These are phyloP conservation scores for Galerucella pusilla DNA, from an alignment of 2,888 invertebrate species.

Conservation along the genomic window DNA sequence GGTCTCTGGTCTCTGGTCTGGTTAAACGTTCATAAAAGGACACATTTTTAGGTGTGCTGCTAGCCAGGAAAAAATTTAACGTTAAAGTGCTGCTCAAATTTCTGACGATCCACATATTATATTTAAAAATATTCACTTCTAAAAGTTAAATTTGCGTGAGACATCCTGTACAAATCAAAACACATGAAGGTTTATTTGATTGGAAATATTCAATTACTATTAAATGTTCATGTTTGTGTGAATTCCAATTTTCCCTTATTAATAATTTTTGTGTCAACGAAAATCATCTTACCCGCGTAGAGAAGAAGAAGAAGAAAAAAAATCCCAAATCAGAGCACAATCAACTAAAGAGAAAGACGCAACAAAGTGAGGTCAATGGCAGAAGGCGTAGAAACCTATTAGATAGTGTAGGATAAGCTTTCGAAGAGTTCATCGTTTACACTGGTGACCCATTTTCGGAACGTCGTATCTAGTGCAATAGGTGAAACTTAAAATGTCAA, in stretches of 20 bases:
- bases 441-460: conserved; percentile 51
- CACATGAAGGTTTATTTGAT: no score
- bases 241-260: not conserved
- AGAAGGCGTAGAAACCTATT: conserved; percentile 38
- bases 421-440: conserved; percentile 44
- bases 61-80: no score
- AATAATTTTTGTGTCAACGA: conserved; percentile 24
- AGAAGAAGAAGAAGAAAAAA: conserved; percentile 12
- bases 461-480: conserved; percentile 55
- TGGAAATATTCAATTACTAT: conserved; percentile 33
- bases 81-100: no score
- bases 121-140: no score
- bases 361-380: conserved; percentile 47
- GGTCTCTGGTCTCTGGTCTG: no score
- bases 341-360: conserved; percentile 42
- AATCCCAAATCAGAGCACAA: conserved; percentile 34
- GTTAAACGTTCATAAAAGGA: no score
- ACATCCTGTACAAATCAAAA: not conserved
- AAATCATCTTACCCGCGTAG: conserved; percentile 6
- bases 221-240: not conserved
- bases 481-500: conserved; percentile 57
- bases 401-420: conserved; percentile 51
- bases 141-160: not conserved
- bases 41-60: no score
- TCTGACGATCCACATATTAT: no score